Base-by-base conservation (phyloP, 2,113 vertebrate species). In the Plestiodon gilberti region DNA sequence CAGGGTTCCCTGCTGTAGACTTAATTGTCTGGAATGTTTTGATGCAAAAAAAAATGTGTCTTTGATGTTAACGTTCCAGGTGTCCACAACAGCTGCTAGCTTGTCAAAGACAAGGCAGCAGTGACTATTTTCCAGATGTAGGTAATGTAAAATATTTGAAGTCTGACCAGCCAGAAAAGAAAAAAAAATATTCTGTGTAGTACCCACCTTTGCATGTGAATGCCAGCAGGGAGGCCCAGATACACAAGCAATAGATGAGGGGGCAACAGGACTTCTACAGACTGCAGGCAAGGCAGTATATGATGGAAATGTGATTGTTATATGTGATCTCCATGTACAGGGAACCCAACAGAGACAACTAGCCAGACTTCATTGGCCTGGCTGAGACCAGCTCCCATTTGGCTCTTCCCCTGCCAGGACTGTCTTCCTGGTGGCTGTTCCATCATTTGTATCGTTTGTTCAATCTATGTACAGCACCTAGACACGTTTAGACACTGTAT, bases 41-140 rank as follows among this genome's bases (percentile, higher is more conserved):
- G 70, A 28, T 23, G 28, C 18, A 14, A 14, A 14, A n/a, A 57
- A 77, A 67, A 67, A 23, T 11, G 8, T 48, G 20, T 7, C 69
- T 86, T 80, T 25, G 38, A 73, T 73, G 82, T 33, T 64, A 64
- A 75, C 9, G 30, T 73, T 62, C 38, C 57, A 80, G 35, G 22
- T 35, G 15, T 62, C 38, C 55, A 48, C 67, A 73, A 33, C 55
- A 52, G 69, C 57, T 64, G 59, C 71, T 76, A 38, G 9, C 4
- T 40, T 28, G 52, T 82, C 81, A 82, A 82, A 82, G 67, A 57
- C 23, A 59, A 82, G 81, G 52, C 64, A 69, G 9, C 75, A 30
- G 75, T 38, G 62, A 52, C 48, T 40, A 85, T 71, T 61, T 48
- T 48, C 38, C 67, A 80, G 33, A 33, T 69, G 65, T 30, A 55